Base-by-base conservation (phyloP, 1,140 invertebrate species). In the Drosophila guanche region DNA sequence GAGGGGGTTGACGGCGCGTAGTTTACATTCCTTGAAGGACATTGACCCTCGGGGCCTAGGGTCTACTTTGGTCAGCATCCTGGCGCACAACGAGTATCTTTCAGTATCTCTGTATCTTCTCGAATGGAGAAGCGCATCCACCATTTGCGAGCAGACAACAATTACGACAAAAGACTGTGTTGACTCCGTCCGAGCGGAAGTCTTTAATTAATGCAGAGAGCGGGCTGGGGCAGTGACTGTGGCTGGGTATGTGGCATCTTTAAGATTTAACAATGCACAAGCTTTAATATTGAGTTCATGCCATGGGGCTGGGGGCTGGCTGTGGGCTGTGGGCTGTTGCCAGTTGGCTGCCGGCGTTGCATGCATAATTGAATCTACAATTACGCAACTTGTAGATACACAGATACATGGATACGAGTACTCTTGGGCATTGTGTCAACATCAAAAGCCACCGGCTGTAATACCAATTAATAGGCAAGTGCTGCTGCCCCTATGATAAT, bases 161-260 rank as follows among this genome's bases (percentile, higher is more conserved):
- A 86, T 86, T 80, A 76, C 74, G 52, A 86, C 73, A 85, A 86
- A 85, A 86, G 81, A 86, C 75, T 20, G 16, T 20, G 77, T 69
- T 60, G 33, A 25, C 43, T 50, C 61, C 45, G 40, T 48, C 58
- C 61, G 25, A 54, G 65, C 81, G 83, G 81, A 85, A 85, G 81
- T 85, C 77, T 85, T 86, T 88, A 85, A 85, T 86, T 85, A 85
- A 85, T 85, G 79, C 48, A 62, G 25, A 61, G 60, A 41, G 54
- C 46, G 33, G 43, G 66, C 6, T 27, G 53, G 27, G 37, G 45
- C 14, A 14, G 50, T 25, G 56, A 33, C 29, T 29, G 60, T 25
- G 53, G 37, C 25, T 20, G 27, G 20, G 40, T 12, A 10, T 41
- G 33, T 14, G 67, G 42, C 45, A 61, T 62, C 33, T 37, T 37